phyloP scores from a whole-genome alignment of 2,888 invertebrate genomes.

The Brachynemurus nebulosus region DNA sequence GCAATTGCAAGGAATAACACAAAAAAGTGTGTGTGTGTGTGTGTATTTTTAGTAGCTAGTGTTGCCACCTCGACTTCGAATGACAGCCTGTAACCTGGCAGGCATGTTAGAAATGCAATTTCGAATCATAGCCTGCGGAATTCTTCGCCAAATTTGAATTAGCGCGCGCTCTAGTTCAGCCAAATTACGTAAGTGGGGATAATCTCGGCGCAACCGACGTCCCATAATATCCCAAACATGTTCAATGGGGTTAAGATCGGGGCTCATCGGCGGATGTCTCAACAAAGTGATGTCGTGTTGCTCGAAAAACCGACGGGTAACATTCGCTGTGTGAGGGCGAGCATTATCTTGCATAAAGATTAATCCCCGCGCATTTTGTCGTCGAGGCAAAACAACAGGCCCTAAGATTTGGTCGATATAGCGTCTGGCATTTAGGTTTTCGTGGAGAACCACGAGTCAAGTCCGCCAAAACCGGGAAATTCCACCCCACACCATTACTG shows the following conservation, averaged over 20 bases:
- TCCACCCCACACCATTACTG: conserved; percentile 5
- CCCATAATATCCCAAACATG: conserved; percentile 3
- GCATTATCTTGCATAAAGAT: too few species aligned
- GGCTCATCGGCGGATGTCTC: conserved; percentile 9
- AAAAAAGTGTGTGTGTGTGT: too few species aligned
- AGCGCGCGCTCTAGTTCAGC: conserved; percentile 5
- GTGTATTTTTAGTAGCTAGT: too few species aligned
- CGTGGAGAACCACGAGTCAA: not conserved
- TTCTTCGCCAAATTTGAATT: not conserved
- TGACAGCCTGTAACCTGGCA: not conserved
- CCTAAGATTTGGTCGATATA: too few species aligned
- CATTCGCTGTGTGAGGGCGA: not conserved
- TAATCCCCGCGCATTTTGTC: too few species aligned
- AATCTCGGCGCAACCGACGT: conserved; percentile 8
- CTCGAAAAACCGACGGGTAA: not conserved
- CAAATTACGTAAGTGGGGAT: conserved; percentile 8
- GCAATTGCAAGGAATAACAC: too few species aligned
- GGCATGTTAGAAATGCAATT: not conserved
- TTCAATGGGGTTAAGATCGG: conserved; percentile 10
- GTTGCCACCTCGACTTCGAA: too few species aligned
- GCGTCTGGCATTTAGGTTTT: not conserved
- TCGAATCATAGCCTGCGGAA: not conserved
- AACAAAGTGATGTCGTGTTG: not conserved
- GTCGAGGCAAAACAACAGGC: too few species aligned
- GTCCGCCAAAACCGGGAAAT: not conserved